Evolutionary conservation across 2,888 invertebrate species (phyloP), one percentile per base, ranked within the genome.

Genomic region (Pterostichus niger): DNA sequence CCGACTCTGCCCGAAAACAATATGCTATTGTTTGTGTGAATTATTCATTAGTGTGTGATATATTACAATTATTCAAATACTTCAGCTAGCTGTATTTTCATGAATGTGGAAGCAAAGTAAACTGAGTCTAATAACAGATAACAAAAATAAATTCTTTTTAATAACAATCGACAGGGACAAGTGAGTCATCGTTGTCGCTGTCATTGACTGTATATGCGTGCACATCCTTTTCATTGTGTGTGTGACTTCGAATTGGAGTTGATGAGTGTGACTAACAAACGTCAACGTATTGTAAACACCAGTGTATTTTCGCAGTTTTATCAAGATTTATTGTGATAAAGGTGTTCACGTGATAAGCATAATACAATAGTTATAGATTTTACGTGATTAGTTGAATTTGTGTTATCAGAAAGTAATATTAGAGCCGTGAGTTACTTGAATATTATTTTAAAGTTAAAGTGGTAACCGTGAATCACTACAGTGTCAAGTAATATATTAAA

Each of bases 191-290:
- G 40, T 71, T 71, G 71, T 24, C 56, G 77, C 77, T 80, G 80
- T 68, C 80, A 80, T 80, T 80, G 82, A 82, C 82, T 82, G 82
- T 73, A 81, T 82, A 82, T 81, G 75, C 61, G 75, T 73, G 56
- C 33, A 61, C 59, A 75, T 82, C 82, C 82, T 75, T 61, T 82
- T 82, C 75, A 82, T 82, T 82, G 82, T 82, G 75, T 82, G 61
- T 75, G 82, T 82, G 82, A 54, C 59, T 64, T 49, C 82, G 59
- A 44, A 77, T 56, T 77, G 75, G 73, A 75, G 44, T 75, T 82
- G 82, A 73, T 56, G 82, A 82, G 75, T 56, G 82, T 82, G 82
- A 75, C 75, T 82, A 73, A 71, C 61, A 82, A 82, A 82, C 71
- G 82, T 82, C 82, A 82, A 75, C 75, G 82, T 49, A 31, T 82